Conservation (phyloP, 2,797 vertebrate species). For the Acrossocheilus fasciatus region DNA sequence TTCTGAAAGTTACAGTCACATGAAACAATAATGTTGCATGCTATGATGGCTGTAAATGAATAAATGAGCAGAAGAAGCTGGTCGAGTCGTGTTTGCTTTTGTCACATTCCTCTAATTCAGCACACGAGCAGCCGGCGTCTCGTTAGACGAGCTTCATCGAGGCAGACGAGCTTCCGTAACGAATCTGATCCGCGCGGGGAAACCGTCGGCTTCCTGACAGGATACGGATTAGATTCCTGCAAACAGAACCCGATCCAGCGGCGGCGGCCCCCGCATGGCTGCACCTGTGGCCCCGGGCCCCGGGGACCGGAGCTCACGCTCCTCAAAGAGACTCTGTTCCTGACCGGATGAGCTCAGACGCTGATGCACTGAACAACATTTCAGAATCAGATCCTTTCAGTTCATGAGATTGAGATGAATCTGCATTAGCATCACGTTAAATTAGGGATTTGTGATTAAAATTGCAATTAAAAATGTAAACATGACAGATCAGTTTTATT, state of each 20-base stretch:
- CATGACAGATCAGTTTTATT: neutral
- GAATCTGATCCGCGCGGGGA: constrained; percentile 54
- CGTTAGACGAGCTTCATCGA: neutral
- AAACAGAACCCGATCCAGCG: constrained; percentile 79
- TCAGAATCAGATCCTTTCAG: neutral
- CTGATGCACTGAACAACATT: too few species aligned
- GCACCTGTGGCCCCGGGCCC: constrained; percentile 65
- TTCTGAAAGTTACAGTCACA: neutral
- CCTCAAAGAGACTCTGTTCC: constrained; percentile 34
- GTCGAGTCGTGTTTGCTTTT: neutral
- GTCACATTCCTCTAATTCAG: neutral
- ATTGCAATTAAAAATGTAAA: too few species aligned
- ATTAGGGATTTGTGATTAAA: neutral
- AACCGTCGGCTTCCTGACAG: constrained; percentile 79
- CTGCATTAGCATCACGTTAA: too few species aligned
- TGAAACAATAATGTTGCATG: neutral
- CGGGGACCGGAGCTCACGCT: constrained; percentile 15
- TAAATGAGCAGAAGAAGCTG: neutral
- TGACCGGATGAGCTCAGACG: neutral
- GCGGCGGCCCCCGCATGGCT: constrained; percentile 52
- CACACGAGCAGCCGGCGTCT: constrained; percentile 4
- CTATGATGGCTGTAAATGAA: too few species aligned
- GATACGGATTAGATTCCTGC: constrained; percentile 81
- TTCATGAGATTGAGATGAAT: neutral
- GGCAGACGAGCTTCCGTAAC: constrained; percentile 5